phyloP scores from a whole-genome alignment of 30 jellyfish, hydroid and myxozoan genomes.

The Aurelia coerulea region DNA sequence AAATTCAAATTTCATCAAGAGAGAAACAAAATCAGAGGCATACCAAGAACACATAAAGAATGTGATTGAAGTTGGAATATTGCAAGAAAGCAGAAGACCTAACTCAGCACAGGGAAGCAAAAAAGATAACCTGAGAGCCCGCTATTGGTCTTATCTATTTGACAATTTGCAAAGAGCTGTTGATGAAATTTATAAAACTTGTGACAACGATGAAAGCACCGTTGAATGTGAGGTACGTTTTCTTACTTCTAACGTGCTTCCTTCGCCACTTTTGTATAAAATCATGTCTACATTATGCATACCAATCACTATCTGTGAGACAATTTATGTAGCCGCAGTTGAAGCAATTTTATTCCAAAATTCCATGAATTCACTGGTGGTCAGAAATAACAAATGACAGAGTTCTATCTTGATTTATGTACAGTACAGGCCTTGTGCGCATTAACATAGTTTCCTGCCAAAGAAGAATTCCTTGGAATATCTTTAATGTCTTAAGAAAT shows the following conservation, averaged over 20 bases:
- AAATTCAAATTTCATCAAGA: background rate
- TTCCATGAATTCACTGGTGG: too few relatives aligned
- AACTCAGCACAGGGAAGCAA: constrained; percentile 74
- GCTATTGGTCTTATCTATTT: constrained; percentile 94
- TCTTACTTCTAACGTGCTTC: too few relatives aligned
- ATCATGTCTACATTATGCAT: too few relatives aligned
- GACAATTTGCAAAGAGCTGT: constrained; percentile 95
- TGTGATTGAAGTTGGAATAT: constrained; percentile 57
- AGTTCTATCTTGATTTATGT: too few relatives aligned
- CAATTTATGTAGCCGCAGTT: too few relatives aligned
- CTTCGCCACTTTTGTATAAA: background rate
- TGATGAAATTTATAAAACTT: constrained; percentile 90
- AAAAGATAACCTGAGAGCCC: constrained; percentile 79
- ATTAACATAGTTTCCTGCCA: too few relatives aligned
- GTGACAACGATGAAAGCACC: constrained; percentile 94
- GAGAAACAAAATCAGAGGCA: constrained; percentile 81
- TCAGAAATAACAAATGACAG: too few relatives aligned
- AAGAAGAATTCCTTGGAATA: too few relatives aligned
- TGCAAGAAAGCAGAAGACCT: constrained; percentile 60
- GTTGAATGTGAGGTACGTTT: constrained; percentile 90
- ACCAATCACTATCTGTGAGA: too few relatives aligned
- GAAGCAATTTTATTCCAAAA: too few relatives aligned
- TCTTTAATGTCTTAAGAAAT: too few relatives aligned
- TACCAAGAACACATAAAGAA: constrained; percentile 62
- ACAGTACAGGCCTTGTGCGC: too few relatives aligned